Evolutionary conservation across 1,140 invertebrate species (phyloP), one percentile per base, ranked within the genome.

Genomic region (Drosophila insularis): DNA sequence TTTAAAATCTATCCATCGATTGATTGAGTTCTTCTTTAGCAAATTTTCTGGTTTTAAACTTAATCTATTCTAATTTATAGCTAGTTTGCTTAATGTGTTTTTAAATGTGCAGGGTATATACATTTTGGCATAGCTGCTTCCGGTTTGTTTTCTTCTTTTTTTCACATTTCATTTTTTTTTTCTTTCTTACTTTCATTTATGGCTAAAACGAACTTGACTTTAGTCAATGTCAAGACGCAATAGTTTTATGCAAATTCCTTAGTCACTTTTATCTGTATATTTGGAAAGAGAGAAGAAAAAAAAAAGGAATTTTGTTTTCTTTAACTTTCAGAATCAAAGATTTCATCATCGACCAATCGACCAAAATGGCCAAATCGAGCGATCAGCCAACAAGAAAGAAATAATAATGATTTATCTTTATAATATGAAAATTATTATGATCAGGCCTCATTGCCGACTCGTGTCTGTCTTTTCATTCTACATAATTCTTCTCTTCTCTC

Each of bases 161-260:
- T 46, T 46, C 17, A 4, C 39, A 19, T 55, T 32, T 63, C 71
- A 65, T 56, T 63, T 59, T 50, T 63, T 68, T 66, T 68, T 74
- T 68, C 40, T 87, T 76, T 73, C 77, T 74, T 78, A 89, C 80
- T 87, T 87, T 87, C 84, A 84, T 80, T 87, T 89, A 77, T 89
- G 74, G 68, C 37, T 54, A 63, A 59, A 75, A 53, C 55, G 66
- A 63, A 78, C 80, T 81, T 74, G 74, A 56, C 67, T 74, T 46
- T 64, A 39, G 50, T 63, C 54, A 63, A 70, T 74, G 73, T 63
- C 71, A 62, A 70, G 67, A 89, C 84, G 82, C 84, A 89, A 87
- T 86, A 87, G 78, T 78, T 69, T 80, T 74, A 76, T 81, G 78
- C 65, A 79, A 71, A 71, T 71, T 32, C 11, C 2, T 11, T 58